These are phyloP conservation scores for Pangasianodon hypophthalmus DNA, from an alignment of 2,113 vertebrate genomes.

Conservation along the genomic window DNA sequence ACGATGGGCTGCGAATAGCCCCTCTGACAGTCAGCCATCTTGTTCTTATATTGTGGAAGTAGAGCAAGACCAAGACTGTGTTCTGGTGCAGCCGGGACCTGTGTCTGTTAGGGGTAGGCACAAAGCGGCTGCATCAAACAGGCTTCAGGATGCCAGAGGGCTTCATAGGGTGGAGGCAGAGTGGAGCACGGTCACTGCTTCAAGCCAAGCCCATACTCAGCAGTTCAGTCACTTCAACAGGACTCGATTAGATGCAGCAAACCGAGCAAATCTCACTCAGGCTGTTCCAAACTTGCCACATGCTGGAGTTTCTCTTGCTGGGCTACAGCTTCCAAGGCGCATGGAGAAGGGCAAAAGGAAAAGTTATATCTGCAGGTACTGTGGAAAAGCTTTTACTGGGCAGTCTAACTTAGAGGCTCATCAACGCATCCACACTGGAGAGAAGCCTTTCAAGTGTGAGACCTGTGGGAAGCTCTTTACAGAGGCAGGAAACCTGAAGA, in stretches of 20 bases:
- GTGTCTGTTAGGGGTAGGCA: slow-evolving; percentile 23
- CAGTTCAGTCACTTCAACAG: slow-evolving; percentile 38
- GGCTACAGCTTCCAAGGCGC: slow-evolving; percentile 27
- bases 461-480: slow-evolving; percentile 72
- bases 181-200: slow-evolving; percentile 55
- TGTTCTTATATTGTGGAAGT: slow-evolving; percentile 53
- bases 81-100: slow-evolving; percentile 54
- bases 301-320: slow-evolving; percentile 26
- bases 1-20: slow-evolving; percentile 61
- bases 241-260: slow-evolving; percentile 16
- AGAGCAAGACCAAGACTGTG: slow-evolving; percentile 57
- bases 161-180: slow-evolving; percentile 5
- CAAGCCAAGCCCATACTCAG: slow-evolving; percentile 46
- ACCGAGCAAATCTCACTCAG: slow-evolving; percentile 20
- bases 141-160: slow-evolving; percentile 10
- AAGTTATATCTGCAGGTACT: slow-evolving; percentile 64
- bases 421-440: slow-evolving; percentile 72
- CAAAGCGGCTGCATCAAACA: not conserved
- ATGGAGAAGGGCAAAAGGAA: slow-evolving; percentile 56
- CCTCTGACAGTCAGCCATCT: slow-evolving; percentile 43
- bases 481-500: slow-evolving; percentile 74
- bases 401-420: slow-evolving; percentile 71
- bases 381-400: slow-evolving; percentile 69
- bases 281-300: slow-evolving; percentile 28
- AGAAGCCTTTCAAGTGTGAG: slow-evolving; percentile 69